Percentiles rank a stretch among this genome's conserved stretches.
Evolutionary conservation across 2,113 vertebrate genomes (phyloP).

Genomic region (Chitala chitala): DNA sequence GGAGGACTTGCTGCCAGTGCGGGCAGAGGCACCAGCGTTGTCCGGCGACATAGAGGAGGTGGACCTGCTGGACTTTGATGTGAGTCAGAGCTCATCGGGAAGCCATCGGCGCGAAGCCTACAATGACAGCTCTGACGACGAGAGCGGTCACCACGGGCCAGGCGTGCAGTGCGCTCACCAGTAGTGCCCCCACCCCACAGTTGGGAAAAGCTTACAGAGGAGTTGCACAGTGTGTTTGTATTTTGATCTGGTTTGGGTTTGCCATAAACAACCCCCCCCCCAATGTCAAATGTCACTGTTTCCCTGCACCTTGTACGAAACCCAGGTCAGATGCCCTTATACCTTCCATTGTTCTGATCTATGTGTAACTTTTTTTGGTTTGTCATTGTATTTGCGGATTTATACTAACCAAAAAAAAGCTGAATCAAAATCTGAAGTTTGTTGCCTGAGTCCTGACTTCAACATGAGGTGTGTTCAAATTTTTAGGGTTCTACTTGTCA

Average conservation of each 20-base stretch:
- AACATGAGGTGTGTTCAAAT: constrained; percentile 56
- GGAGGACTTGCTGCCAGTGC: constrained; percentile 89
- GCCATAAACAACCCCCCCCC: not conserved
- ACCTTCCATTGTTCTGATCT: constrained; percentile 58
- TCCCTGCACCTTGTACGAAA: constrained; percentile 16
- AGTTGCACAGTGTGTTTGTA: not conserved
- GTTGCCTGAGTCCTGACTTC: too few species aligned
- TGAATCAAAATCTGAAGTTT: too few species aligned
- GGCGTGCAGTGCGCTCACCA: constrained; percentile 98
- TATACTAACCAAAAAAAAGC: constrained; percentile 78
- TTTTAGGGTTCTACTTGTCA: constrained; percentile 70
- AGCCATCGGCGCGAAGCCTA: constrained; percentile 90
- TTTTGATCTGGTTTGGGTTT: constrained; percentile 15
- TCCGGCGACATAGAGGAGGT: constrained; percentile 89
- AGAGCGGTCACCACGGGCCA: constrained; percentile 88
- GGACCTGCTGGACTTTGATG: constrained; percentile 90
- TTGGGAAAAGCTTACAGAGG: not conserved
- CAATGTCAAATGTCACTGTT: not conserved
- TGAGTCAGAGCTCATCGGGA: constrained; percentile 77
- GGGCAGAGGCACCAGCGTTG: constrained; percentile 80
- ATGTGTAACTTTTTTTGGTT: constrained; percentile 76
- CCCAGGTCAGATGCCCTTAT: constrained; percentile 48
- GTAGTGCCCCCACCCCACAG: constrained; percentile 59
- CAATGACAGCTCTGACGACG: constrained; percentile 95
- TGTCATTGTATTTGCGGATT: constrained; percentile 89